Conservation (phyloP, 2,113 vertebrate species). For the Crotalus horridus region DNA sequence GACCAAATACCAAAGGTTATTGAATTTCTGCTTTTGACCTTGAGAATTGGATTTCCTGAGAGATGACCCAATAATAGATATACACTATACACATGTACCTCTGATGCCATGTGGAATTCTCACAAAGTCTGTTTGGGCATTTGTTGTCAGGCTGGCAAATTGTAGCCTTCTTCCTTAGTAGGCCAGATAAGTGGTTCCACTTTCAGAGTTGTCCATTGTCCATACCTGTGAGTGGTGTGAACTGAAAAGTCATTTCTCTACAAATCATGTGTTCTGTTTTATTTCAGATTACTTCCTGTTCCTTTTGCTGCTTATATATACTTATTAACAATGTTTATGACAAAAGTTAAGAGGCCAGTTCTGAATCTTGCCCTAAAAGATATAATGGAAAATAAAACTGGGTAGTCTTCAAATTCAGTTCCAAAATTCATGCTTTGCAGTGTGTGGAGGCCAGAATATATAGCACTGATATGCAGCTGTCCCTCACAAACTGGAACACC, state of each 20-base stretch:
- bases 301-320: slow-evolving; percentile 22
- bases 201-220: slow-evolving; percentile 20
- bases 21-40: slow-evolving; percentile 43
- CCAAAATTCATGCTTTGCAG: background rate
- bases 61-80: background rate
- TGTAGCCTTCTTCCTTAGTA: slow-evolving; percentile 10
- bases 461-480: background rate
- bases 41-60: slow-evolving; percentile 45
- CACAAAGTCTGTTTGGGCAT: background rate
- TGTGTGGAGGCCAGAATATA: background rate
- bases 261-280: slow-evolving; percentile 18
- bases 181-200: background rate
- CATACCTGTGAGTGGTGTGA: slow-evolving; percentile 22
- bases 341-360: background rate
- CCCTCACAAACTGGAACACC: background rate
- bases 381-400: background rate
- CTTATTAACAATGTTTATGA: background rate
- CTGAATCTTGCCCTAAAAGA: background rate
- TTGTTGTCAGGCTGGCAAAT: slow-evolving; percentile 24
- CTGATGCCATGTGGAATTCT: background rate
- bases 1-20: slow-evolving; percentile 56
- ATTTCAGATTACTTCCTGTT: slow-evolving; percentile 6
- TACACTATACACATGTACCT: background rate
- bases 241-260: slow-evolving; percentile 7
- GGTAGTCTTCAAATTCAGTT: background rate